Conservation (phyloP, 2,888 invertebrate genomes). For the Lasioglossum pauxillum region DNA sequence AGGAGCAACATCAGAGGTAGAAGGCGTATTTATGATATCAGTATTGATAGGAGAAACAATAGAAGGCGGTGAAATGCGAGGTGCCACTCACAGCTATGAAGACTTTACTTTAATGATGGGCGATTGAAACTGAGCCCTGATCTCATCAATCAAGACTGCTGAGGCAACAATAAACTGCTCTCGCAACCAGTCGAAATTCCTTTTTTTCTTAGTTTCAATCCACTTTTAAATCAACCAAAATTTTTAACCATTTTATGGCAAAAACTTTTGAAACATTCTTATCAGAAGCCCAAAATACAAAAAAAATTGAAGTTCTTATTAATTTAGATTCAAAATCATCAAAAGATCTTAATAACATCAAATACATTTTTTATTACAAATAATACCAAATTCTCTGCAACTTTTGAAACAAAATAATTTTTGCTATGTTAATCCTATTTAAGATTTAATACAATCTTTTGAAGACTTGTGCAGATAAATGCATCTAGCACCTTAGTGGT, state of each 20-base stretch:
- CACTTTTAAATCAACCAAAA: neutral
- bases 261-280: neutral
- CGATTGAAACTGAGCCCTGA: slow-evolving; percentile 10
- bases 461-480: too few species aligned
- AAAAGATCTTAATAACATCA: neutral
- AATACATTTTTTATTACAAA: neutral
- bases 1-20: neutral
- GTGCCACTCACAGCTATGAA: slow-evolving; percentile 14
- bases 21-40: slow-evolving; percentile 14
- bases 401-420: too few species aligned
- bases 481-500: too few species aligned
- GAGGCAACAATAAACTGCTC: slow-evolving; percentile 5
- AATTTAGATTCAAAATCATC: neutral
- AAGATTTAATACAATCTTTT: too few species aligned
- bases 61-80: slow-evolving; percentile 13
- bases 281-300: neutral
- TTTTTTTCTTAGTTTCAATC: neutral
- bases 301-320: neutral
- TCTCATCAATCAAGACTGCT: slow-evolving; percentile 3
- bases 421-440: too few species aligned
- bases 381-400: neutral
- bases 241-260: neutral
- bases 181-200: slow-evolving; percentile 1
- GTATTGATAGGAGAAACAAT: slow-evolving; percentile 9
- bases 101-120: slow-evolving; percentile 13